A percentile compares a stretch with the other conserved stretches of the same genome.
Evolutionary conservation across 2,888 invertebrate species (phyloP).

Genomic region (Hemaris fuciformis): DNA sequence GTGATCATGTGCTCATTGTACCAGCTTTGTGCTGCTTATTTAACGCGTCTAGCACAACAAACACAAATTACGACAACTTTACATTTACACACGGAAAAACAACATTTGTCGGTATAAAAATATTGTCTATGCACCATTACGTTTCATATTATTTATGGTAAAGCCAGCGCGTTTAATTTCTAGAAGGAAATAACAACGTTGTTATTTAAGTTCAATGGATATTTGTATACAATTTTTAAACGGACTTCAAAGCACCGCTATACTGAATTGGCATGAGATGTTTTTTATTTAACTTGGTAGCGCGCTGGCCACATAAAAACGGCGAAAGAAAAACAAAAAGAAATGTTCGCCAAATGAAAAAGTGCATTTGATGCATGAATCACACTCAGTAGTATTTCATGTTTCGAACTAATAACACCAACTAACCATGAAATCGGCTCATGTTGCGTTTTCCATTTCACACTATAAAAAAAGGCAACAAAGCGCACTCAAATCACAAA

Average conservation of each 20-base stretch:
- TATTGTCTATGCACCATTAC: neutral
- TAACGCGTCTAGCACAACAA: neutral
- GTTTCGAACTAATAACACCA: conserved; percentile 58
- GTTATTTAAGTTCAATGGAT: neutral
- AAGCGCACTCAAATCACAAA: conserved; percentile 57
- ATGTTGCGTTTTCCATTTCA: conserved; percentile 73
- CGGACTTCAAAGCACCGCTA: no score
- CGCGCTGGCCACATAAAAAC: conserved; percentile 5
- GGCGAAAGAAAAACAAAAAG: neutral
- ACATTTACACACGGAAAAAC: neutral
- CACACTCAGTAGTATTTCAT: conserved; percentile 32
- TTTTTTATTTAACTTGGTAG: neutral
- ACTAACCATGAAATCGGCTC: conserved; percentile 78
- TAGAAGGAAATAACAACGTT: no score
- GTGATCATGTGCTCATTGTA: conserved; percentile 7
- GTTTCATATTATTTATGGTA: neutral
- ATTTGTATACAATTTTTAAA: no score
- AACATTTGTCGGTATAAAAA: neutral
- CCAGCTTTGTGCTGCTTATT: neutral
- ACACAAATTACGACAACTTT: conserved; percentile 3
- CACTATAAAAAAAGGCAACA: conserved; percentile 53
- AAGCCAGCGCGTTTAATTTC: neutral
- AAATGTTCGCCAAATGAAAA: conserved; percentile 2
- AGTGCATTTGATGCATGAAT: conserved; percentile 17
- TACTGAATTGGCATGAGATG: neutral